These are phyloP conservation scores for Callopanchax toddi DNA, from an alignment of 2,113 vertebrate species.

Conservation along the genomic window DNA sequence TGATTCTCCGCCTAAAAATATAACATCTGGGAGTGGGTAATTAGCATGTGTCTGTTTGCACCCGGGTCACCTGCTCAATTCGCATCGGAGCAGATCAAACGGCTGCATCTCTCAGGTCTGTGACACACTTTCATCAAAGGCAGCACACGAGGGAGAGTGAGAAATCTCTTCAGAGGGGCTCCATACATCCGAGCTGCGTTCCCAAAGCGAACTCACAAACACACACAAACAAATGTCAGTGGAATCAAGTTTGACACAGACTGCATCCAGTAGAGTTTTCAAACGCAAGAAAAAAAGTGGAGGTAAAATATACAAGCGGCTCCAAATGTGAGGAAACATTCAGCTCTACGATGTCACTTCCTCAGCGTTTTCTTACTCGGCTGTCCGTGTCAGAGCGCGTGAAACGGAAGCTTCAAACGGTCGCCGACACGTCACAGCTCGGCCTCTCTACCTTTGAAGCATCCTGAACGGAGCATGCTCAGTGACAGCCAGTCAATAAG, in stretches of 20 bases:
- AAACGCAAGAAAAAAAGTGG: conserved; percentile 7
- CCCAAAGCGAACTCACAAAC: conserved; percentile 28
- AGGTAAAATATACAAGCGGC: conserved; percentile 5
- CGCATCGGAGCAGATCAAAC: conserved; percentile 62
- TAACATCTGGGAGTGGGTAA: conserved; percentile 63
- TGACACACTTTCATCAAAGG: conserved; percentile 75
- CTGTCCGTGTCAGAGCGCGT: conserved; percentile 16
- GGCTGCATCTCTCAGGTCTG: conserved; percentile 49
- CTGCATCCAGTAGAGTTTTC: too few species aligned
- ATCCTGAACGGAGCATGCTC: conserved; percentile 61
- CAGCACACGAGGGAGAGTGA: conserved; percentile 34
- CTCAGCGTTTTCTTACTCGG: conserved; percentile 11
- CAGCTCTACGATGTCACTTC: conserved; percentile 4
- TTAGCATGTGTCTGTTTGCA: conserved; percentile 49
- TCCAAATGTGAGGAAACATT: conserved; percentile 12
- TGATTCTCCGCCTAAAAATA: conserved; percentile 26
- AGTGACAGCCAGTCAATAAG: conserved; percentile 67
- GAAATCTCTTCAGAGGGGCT: conserved; percentile 52
- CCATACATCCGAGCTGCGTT: conserved; percentile 53
- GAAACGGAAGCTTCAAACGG: conserved; percentile 41
- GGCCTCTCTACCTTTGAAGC: conserved; percentile 51
- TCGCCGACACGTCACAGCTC: conserved; percentile 38
- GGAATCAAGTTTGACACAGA: background rate
- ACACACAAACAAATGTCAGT: conserved; percentile 7
- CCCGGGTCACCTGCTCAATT: conserved; percentile 47